A percentile compares a stretch with the other conserved stretches of the same genome.
phyloP scores from a whole-genome alignment of 2,888 invertebrate species.

The Drosophila vallismaia region DNA sequence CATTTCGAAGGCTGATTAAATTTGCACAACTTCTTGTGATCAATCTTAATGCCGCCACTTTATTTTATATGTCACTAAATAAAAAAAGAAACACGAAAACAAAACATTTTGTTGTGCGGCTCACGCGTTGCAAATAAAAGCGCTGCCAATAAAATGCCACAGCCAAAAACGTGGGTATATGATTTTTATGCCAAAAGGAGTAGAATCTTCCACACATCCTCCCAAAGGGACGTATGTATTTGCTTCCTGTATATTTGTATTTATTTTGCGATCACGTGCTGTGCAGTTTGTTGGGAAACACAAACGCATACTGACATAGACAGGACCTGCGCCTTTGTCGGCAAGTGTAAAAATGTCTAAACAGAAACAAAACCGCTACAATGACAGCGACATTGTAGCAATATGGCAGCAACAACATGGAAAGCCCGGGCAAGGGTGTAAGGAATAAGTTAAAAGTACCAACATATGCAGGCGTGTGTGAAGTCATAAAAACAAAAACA shows the following conservation, averaged over 20 bases:
- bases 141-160: conserved; percentile 75
- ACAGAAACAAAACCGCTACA: conserved; percentile 50
- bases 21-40: conserved; percentile 11
- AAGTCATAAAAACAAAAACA: conserved; percentile 15
- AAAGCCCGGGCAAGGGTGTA: neutral
- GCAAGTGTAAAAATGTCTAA: conserved; percentile 66
- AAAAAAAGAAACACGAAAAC: conserved; percentile 25
- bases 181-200: conserved; percentile 46
- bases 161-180: conserved; percentile 63
- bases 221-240: conserved; percentile 24
- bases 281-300: conserved; percentile 61
- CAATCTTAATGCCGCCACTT: conserved; percentile 54
- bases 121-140: conserved; percentile 73
- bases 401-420: conserved; percentile 26
- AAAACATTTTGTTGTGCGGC: conserved; percentile 49
- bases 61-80: conserved; percentile 31
- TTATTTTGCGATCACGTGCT: conserved; percentile 65
- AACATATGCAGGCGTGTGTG: conserved; percentile 18
- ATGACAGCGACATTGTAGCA: conserved; percentile 44
- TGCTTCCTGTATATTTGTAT: conserved; percentile 44
- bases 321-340: conserved; percentile 41
- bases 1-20: conserved; percentile 11
- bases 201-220: conserved; percentile 10
- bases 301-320: conserved; percentile 8
- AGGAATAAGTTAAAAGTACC: conserved; percentile 25